phyloP scores from a whole-genome alignment of 2,888 invertebrate species.

The Pandemis corylana region DNA sequence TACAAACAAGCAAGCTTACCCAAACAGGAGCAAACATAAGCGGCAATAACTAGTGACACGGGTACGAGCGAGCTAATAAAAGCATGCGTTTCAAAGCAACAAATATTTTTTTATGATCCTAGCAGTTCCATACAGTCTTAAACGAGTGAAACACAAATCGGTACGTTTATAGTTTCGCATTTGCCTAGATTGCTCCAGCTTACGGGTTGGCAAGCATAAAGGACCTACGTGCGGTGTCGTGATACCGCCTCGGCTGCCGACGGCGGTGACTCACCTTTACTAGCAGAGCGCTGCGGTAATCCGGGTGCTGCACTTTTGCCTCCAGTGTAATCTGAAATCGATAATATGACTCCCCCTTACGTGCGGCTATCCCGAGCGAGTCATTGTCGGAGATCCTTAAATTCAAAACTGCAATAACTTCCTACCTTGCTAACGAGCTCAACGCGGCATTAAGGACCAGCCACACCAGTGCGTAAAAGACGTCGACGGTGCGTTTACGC shows the following conservation, averaged over 20 bases:
- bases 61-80: background rate
- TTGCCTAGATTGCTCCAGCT: conserved; percentile 48
- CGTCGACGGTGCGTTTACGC: no score
- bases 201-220: conserved; percentile 46
- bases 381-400: conserved; percentile 37
- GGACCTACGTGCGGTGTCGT: conserved; percentile 45
- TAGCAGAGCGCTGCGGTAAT: conserved; percentile 49
- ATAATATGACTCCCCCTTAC: conserved; percentile 50
- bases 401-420: conserved; percentile 17
- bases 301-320: conserved; percentile 55
- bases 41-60: background rate
- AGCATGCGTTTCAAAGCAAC: background rate
- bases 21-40: background rate
- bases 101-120: background rate
- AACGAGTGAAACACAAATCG: conserved; percentile 32
- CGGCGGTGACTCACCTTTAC: conserved; percentile 42
- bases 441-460: background rate
- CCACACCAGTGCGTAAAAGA: no score
- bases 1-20: background rate
- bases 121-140: background rate
- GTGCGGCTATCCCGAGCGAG: conserved; percentile 41
- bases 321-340: conserved; percentile 61
- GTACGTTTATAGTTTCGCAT: conserved; percentile 48
- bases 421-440: background rate
- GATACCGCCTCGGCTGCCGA: conserved; percentile 48